A percentile compares a stretch with the other conserved stretches of the same genome.
Conservation (phyloP, 2,888 invertebrate species). For the Nezara viridula region DNA sequence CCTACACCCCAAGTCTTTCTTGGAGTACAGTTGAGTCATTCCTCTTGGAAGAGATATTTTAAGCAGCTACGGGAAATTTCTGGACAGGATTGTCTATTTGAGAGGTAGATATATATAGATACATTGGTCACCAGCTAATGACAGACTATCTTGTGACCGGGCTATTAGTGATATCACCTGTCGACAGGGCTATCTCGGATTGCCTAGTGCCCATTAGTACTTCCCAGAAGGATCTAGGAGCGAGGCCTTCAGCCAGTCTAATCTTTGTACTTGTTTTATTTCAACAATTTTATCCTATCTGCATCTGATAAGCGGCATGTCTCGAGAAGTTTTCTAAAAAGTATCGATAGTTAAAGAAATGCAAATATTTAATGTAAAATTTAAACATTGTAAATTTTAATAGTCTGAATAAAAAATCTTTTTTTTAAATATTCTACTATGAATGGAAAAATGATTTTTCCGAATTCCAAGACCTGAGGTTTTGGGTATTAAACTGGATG, state of each 20-base stretch:
- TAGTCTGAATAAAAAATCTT: no score
- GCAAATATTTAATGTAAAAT: not conserved
- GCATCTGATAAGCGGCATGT: not conserved
- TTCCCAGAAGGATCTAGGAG: not conserved
- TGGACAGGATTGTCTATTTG: not conserved
- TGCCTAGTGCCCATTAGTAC: not conserved
- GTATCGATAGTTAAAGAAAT: not conserved
- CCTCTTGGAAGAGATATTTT: not conserved
- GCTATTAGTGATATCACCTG: conserved; percentile 41
- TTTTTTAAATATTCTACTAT: no score
- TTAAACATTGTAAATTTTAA: no score
- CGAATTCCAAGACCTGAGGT: no score
- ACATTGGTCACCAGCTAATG: not conserved
- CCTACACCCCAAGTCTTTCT: not conserved
- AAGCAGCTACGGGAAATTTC: not conserved
- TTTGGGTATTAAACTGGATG: no score
- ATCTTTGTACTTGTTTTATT: not conserved
- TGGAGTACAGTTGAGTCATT: not conserved
- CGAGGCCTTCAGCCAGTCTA: not conserved
- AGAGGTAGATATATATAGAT: not conserved
- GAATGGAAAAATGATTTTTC: no score
- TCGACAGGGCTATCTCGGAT: not conserved
- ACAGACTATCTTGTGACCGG: not conserved
- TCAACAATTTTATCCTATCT: not conserved
- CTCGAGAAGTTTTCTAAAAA: no score